Percentiles rank a stretch among this genome's conserved stretches.
These are phyloP conservation scores for Rugalucina vietnamica DNA, from an alignment of 2,888 invertebrate species.

Conservation along the genomic window DNA sequence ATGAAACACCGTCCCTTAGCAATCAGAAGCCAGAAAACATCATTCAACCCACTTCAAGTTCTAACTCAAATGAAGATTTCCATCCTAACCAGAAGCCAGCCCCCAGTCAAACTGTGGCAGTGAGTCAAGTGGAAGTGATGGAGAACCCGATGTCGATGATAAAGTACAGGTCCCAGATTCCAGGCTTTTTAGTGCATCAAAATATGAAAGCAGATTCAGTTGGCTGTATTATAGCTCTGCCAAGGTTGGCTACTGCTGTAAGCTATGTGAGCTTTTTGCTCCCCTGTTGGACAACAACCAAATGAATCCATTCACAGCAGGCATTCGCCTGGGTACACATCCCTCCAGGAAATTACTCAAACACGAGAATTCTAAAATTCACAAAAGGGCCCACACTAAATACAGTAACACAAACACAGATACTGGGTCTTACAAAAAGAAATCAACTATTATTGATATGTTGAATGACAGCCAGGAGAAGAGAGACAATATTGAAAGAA, in stretches of 20 bases:
- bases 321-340: constrained; percentile 18
- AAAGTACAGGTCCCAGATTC: constrained; percentile 1
- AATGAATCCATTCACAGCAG: neutral
- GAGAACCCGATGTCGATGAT: no score
- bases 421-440: neutral
- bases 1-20: no score
- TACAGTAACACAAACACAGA: neutral
- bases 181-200: neutral
- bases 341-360: constrained; percentile 23
- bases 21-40: no score
- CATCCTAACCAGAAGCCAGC: no score
- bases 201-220: constrained; percentile 9
- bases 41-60: no score
- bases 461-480: neutral
- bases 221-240: constrained; percentile 26
- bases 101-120: no score
- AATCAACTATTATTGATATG: constrained; percentile 1
- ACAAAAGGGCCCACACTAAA: neutral
- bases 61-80: no score
- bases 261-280: constrained; percentile 32
- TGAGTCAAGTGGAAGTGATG: no score
- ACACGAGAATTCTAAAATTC: constrained; percentile 18
- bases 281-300: neutral
- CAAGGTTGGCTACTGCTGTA: constrained; percentile 26
- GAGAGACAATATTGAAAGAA: neutral